Percentiles rank a stretch among this genome's conserved stretches.
These are phyloP conservation scores for Spea bombifrons DNA, from an alignment of 2,113 vertebrate genomes.

Conservation along the genomic window DNA sequence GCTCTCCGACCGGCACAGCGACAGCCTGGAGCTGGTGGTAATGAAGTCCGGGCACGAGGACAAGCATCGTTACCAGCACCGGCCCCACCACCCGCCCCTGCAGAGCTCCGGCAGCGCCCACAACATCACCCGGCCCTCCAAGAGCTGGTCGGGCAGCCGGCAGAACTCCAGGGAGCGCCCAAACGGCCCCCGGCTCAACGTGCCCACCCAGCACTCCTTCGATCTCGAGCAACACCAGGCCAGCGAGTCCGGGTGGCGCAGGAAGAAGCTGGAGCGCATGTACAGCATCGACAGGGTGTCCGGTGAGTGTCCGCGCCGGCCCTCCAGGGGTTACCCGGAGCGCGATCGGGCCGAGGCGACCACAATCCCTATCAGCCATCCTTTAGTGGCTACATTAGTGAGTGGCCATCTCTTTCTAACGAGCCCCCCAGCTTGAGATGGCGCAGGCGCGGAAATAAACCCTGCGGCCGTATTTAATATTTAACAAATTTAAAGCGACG, in stretches of 20 bases:
- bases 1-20: constrained; percentile 72
- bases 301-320: constrained; percentile 61
- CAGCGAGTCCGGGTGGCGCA: constrained; percentile 64
- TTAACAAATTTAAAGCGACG: no score
- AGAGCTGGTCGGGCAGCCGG: constrained; percentile 71
- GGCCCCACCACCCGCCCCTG: constrained; percentile 69
- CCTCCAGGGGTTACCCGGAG: no score
- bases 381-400: no score
- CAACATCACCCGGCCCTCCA: constrained; percentile 69
- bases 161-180: constrained; percentile 77
- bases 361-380: neutral
- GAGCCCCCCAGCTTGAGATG: no score
- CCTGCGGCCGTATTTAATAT: no score
- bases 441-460: no score
- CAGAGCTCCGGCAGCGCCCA: constrained; percentile 71
- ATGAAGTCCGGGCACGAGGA: constrained; percentile 68
- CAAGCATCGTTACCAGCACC: constrained; percentile 60
- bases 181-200: constrained; percentile 68
- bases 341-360: no score
- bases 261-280: constrained; percentile 90
- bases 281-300: constrained; percentile 84
- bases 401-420: no score
- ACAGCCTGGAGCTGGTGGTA: constrained; percentile 84
- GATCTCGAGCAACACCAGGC: constrained; percentile 76
- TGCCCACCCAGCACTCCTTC: constrained; percentile 74